Evolutionary conservation across 2,113 vertebrate species (phyloP).

Genomic region (Ceyx cyanopectus): DNA sequence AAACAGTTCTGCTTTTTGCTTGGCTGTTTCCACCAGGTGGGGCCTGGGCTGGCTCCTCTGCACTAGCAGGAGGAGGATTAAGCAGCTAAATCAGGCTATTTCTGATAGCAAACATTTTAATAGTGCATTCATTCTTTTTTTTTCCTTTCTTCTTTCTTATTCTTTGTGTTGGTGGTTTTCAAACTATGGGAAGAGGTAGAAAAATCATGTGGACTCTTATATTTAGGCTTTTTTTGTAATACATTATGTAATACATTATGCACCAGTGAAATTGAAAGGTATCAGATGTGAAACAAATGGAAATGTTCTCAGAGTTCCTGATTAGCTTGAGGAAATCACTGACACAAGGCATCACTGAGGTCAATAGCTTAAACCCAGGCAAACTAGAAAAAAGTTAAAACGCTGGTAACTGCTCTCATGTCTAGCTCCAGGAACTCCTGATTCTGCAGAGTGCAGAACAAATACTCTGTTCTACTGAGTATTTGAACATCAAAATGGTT

Average conservation of each 20-base stretch:
- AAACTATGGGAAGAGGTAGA: background rate
- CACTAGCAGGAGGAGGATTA: too few relatives aligned
- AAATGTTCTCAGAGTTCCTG: background rate
- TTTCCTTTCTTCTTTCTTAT: too few relatives aligned
- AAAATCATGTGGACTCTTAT: background rate
- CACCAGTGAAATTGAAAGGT: background rate
- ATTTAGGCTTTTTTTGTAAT: background rate
- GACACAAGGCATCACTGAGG: background rate
- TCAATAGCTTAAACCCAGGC: background rate
- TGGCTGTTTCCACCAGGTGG: too few relatives aligned
- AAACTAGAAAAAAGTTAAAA: background rate
- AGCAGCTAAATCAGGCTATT: too few relatives aligned
- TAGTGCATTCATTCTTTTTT: too few relatives aligned
- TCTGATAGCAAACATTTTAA: too few relatives aligned
- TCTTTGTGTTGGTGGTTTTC: background rate
- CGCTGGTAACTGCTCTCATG: background rate
- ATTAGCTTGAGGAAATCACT: background rate
- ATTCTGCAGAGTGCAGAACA: background rate
- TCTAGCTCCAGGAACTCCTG: background rate
- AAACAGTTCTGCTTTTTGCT: too few relatives aligned
- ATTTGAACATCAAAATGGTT: background rate
- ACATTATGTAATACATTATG: background rate
- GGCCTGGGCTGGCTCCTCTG: too few relatives aligned
- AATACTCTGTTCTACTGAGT: background rate
- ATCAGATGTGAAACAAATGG: background rate